Percentiles rank a stretch among this genome's conserved stretches.
These are phyloP conservation scores for Fragum whitleyi DNA, from an alignment of 2,888 invertebrate species.

Conservation along the genomic window DNA sequence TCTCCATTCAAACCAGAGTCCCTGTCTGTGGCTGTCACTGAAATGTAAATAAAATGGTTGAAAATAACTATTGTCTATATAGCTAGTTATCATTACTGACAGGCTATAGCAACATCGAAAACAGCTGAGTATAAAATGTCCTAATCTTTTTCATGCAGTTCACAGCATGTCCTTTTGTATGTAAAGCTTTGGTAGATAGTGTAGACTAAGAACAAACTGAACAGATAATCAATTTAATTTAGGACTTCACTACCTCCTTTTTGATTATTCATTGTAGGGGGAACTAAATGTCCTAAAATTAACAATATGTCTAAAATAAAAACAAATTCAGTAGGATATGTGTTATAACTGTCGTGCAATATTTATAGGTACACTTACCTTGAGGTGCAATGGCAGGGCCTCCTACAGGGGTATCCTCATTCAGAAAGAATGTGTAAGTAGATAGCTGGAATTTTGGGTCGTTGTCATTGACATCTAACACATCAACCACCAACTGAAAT, in stretches of 20 bases:
- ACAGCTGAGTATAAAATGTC: neutral
- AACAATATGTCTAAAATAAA: no score
- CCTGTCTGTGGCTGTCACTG: conserved; percentile 95
- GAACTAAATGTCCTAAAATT: no score
- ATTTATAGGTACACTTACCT: no score
- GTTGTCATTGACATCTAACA: conserved; percentile 99
- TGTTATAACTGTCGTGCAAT: no score
- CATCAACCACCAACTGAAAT: conserved; percentile 88
- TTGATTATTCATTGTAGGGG: no score
- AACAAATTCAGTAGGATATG: no score
- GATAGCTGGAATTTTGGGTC: conserved; percentile 88
- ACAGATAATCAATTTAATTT: no score
- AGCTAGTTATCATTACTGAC: conserved; percentile 78
- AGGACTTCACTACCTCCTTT: no score
- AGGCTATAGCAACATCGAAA: conserved; percentile 79
- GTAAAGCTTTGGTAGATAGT: no score
- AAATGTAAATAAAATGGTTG: conserved; percentile 73
- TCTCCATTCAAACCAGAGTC: conserved; percentile 94
- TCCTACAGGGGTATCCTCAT: conserved; percentile 74
- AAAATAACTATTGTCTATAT: conserved; percentile 72
- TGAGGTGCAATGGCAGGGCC: conserved; percentile 59
- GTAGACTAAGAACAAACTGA: no score
- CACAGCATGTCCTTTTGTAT: no score
- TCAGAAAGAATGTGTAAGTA: conserved; percentile 71
- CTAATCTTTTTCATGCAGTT: no score